A percentile compares a stretch with the other conserved stretches of the same genome.
phyloP scores from a whole-genome alignment of 2,888 invertebrate species.

The Aleiodes testaceus region DNA sequence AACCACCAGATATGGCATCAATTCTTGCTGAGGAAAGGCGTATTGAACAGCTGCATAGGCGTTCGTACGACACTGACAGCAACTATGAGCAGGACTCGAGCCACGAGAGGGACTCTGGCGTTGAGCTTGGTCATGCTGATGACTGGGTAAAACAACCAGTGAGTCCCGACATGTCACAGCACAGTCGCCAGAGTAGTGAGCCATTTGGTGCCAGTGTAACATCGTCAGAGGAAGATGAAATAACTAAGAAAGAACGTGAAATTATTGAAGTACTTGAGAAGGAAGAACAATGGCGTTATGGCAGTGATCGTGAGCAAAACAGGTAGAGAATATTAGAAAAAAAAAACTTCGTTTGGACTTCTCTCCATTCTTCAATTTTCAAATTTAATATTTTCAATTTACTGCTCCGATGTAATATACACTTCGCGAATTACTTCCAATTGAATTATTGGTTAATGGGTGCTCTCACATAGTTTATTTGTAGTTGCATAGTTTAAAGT shows the following conservation, averaged over 20 bases:
- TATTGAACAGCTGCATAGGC: constrained; percentile 84
- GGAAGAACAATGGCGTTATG: constrained; percentile 77
- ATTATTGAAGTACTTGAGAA: constrained; percentile 79
- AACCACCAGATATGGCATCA: constrained; percentile 86
- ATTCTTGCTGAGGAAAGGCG: constrained; percentile 87
- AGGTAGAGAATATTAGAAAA: constrained; percentile 56
- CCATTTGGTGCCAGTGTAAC: constrained; percentile 82
- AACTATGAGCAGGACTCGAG: constrained; percentile 73
- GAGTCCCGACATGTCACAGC: constrained; percentile 75
- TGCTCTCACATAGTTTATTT: constrained; percentile 38
- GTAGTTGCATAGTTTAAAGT: constrained; percentile 35
- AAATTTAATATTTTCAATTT: constrained; percentile 17
- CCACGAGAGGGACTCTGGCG: constrained; percentile 82
- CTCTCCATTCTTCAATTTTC: constrained; percentile 5
- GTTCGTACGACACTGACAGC: constrained; percentile 82
- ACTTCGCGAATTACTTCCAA: neutral
- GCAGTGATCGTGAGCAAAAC: constrained; percentile 67
- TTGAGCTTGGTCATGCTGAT: constrained; percentile 78
- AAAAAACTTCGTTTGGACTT: constrained; percentile 12
- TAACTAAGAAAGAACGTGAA: constrained; percentile 79
- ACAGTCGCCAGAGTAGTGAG: constrained; percentile 88
- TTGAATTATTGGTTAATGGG: constrained; percentile 41
- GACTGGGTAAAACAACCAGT: constrained; percentile 71
- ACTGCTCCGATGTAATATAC: constrained; percentile 27
- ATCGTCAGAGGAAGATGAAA: constrained; percentile 85